These are phyloP conservation scores for Mobula hypostoma DNA, from an alignment of 2,113 vertebrate species.

Conservation along the genomic window DNA sequence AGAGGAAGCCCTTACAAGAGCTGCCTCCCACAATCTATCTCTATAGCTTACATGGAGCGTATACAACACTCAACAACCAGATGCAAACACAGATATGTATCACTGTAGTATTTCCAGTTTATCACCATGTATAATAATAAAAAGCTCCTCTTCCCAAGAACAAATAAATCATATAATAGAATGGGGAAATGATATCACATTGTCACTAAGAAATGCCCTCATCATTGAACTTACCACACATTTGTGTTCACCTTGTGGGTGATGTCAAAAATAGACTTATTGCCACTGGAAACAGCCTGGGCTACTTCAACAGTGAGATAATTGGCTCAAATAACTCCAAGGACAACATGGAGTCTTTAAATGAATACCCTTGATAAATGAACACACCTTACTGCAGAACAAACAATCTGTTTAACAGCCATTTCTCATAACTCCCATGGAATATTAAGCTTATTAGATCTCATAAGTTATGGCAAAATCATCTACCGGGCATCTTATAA, in stretches of 20 bases:
- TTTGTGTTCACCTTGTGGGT: slow-evolving; percentile 20
- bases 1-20: neutral
- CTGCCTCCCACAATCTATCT: neutral
- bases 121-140: neutral
- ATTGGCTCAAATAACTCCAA: slow-evolving; percentile 30
- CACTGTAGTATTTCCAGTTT: neutral
- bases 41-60: neutral
- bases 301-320: neutral
- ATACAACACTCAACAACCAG: neutral
- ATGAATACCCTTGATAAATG: slow-evolving; percentile 34
- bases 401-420: slow-evolving; percentile 22
- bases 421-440: neutral
- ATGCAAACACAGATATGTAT: neutral
- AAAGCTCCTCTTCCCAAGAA: neutral
- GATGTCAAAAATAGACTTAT: slow-evolving; percentile 28
- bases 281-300: neutral
- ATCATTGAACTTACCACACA: slow-evolving; percentile 3
- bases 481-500: neutral
- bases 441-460: slow-evolving; percentile 22
- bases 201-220: neutral
- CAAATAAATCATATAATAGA: slow-evolving; percentile 10
- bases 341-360: slow-evolving; percentile 2
- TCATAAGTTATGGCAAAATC: neutral
- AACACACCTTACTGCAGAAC: slow-evolving; percentile 18
- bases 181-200: neutral